Evolutionary conservation across 2,797 vertebrate species (phyloP), one percentile per base, ranked within the genome.

Genomic region (Oceanodroma leucorhoa): DNA sequence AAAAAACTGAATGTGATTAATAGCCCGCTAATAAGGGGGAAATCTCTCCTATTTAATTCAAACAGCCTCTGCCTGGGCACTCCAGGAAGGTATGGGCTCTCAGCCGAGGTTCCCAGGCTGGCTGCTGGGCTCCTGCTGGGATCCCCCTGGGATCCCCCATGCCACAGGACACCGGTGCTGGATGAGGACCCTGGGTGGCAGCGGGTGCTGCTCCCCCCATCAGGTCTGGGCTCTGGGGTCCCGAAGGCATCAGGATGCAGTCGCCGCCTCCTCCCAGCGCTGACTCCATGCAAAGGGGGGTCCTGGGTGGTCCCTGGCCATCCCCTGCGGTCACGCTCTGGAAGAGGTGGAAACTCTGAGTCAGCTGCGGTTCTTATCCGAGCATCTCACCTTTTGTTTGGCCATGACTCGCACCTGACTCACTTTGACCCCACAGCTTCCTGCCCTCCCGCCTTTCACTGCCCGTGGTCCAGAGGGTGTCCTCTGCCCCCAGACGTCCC

Each of bases 21-120:
- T 91, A 93, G 95, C 79, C 87, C 8, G 83, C 94, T 95, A 97
- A 96, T 96, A 97, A 96, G 95, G 96, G 96, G 94, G 91, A 97
- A 97, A 96, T 96, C 89, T 95, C 82, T 91, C 70, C 69, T 89
- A 48, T 96, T 93, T 96, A 92, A 91, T 91, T 94, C 95, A 89
- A 90, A 93, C 73, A 82, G 54, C 34, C 16, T 94, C 50, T 87
- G 78, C 92, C 53, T 77, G 54, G 24, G 83, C 36, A 73, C 67
- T 95, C 87, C 91, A 94, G 82, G 81, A 94, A 94, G 82, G 34
- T 64, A 86, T 34, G 72, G 79, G 64, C 75, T 94, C 27, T 71
- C n/a, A 62, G 77, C 88, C 75, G 70, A 73, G 51, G 26, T 89
- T 95, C 81, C 43, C 93, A 93, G 62, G 55, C 66, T 83, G 83